Evolutionary conservation across 2,113 vertebrate species (phyloP).

Genomic region (Rhea americana): DNA sequence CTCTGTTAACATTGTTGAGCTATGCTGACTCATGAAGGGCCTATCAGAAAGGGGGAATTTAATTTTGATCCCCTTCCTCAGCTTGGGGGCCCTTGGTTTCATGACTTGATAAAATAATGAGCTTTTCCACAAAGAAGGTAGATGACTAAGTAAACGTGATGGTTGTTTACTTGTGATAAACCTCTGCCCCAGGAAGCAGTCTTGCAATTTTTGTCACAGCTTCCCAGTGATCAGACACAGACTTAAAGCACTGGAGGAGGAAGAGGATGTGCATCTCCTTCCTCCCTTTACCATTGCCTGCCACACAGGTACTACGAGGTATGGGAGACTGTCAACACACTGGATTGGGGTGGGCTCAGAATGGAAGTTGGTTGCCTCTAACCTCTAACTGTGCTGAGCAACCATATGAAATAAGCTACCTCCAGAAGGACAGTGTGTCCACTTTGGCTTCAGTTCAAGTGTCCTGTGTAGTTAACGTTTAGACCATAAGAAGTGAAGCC

Average conservation of each 20-base stretch:
- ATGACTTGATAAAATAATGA: neutral
- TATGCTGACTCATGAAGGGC: neutral
- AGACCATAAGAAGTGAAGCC: neutral
- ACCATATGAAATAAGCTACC: neutral
- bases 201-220: neutral
- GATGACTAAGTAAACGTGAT: neutral
- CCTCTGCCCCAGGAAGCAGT: neutral
- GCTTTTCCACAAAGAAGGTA: neutral
- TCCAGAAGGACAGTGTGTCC: neutral
- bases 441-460: neutral
- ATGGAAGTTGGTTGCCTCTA: accelerated
- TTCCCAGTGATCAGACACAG: neutral
- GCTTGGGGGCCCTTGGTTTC: neutral
- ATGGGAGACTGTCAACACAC: accelerated
- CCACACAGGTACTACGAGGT: neutral
- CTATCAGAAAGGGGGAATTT: neutral
- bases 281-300: neutral
- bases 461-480: neutral
- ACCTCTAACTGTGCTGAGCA: neutral
- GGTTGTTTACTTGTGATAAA: neutral
- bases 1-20: neutral
- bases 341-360: neutral
- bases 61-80: neutral
- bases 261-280: neutral
- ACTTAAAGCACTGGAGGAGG: neutral